Conservation (phyloP, 2,888 invertebrate genomes). For the Cerastis leucographa region DNA sequence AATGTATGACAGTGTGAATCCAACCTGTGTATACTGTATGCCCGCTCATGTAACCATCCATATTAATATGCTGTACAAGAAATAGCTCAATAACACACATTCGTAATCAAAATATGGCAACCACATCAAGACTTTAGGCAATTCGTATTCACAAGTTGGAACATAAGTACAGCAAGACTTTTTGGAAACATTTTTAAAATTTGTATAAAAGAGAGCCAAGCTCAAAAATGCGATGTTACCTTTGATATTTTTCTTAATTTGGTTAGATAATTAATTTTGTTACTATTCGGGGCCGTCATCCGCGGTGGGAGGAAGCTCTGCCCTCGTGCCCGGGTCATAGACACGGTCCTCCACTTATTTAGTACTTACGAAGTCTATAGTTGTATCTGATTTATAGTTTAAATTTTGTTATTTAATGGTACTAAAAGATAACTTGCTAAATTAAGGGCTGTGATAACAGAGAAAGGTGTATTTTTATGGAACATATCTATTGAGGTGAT, state of each 20-base stretch:
- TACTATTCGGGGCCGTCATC: constrained; percentile 63
- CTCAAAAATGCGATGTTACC: constrained; percentile 68
- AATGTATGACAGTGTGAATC: constrained; percentile 69
- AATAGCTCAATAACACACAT: constrained; percentile 68
- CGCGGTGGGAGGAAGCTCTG: constrained; percentile 13
- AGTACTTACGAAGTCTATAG: constrained; percentile 80
- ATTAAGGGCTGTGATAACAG: constrained; percentile 88
- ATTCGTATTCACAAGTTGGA: constrained; percentile 63
- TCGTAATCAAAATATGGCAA: constrained; percentile 50
- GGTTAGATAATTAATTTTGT: constrained; percentile 69
- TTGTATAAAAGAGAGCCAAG: constrained; percentile 68
- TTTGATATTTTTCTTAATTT: constrained; percentile 66
- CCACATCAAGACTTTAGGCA: constrained; percentile 43
- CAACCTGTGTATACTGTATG: constrained; percentile 69
- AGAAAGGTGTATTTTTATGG: constrained; percentile 80
- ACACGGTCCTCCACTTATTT: constrained; percentile 67
- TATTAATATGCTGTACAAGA: constrained; percentile 61
- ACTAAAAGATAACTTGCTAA: constrained; percentile 77
- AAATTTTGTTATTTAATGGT: constrained; percentile 84
- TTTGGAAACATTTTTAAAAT: constrained; percentile 59
- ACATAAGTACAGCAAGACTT: constrained; percentile 46
- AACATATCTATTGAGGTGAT: constrained; percentile 79
- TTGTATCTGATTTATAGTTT: constrained; percentile 80
- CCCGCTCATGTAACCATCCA: constrained; percentile 66
- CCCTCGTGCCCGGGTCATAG: constrained; percentile 3